A percentile compares a stretch with the other conserved stretches of the same genome.
phyloP scores from a whole-genome alignment of 1,140 invertebrate genomes.

The Trichonephila clavata region DNA sequence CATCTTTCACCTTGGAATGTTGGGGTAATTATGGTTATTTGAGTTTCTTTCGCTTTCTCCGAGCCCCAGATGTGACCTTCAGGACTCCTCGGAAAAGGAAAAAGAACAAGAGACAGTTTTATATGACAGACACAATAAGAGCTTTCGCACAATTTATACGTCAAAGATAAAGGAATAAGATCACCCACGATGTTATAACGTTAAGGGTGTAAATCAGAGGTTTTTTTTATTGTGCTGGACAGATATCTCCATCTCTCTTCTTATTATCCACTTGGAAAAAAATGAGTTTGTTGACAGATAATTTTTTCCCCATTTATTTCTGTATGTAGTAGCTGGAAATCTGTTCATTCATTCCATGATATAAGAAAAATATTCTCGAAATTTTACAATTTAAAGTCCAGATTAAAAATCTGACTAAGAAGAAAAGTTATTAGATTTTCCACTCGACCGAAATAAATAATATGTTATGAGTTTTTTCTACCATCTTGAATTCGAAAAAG shows the following conservation, averaged over 20 bases:
- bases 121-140: background rate
- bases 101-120: background rate
- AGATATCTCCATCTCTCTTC: background rate
- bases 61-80: background rate
- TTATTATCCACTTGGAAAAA: background rate
- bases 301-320: too few relatives aligned
- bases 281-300: too few relatives aligned
- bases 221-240: background rate
- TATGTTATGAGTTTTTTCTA: too few relatives aligned
- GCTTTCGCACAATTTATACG: background rate
- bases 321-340: too few relatives aligned
- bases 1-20: background rate
- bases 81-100: background rate
- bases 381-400: too few relatives aligned
- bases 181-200: background rate
- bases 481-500: too few relatives aligned
- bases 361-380: too few relatives aligned
- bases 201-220: background rate
- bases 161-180: background rate
- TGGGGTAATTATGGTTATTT: background rate
- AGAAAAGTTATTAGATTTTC: too few relatives aligned
- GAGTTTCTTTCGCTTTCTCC: background rate
- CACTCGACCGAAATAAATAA: too few relatives aligned
- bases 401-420: too few relatives aligned
- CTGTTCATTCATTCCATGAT: too few relatives aligned